These are phyloP conservation scores for Bradypodion ventrale DNA, from an alignment of 2,797 vertebrate genomes.

Conservation along the genomic window DNA sequence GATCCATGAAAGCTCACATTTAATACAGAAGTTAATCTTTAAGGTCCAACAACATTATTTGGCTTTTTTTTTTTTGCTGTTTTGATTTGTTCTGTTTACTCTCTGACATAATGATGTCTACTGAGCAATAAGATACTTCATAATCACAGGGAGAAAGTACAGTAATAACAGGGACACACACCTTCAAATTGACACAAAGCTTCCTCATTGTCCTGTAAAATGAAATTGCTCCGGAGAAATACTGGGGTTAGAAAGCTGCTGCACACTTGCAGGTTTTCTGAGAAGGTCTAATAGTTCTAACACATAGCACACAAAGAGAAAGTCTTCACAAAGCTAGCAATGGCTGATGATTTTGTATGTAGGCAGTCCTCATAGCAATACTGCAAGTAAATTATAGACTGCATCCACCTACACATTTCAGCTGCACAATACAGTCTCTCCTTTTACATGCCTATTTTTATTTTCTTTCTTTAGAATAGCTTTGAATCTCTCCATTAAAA, in stretches of 20 bases:
- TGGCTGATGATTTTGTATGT: conserved; percentile 28
- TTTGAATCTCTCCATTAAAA: conserved; percentile 43
- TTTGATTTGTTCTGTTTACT: no score
- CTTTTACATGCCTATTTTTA: conserved; percentile 57
- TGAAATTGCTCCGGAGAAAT: neutral
- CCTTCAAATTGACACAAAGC: neutral
- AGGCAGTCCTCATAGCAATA: conserved; percentile 23
- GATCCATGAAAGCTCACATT: no score
- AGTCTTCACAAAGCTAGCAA: conserved; percentile 33
- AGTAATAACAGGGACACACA: conserved; percentile 26
- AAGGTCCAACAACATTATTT: no score
- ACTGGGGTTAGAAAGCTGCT: neutral
- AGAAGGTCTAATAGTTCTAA: neutral
- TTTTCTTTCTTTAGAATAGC: conserved; percentile 53
- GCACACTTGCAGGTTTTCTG: neutral
- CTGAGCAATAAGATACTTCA: conserved; percentile 22
- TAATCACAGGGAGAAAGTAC: conserved; percentile 17
- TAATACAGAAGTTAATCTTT: no score
- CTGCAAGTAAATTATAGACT: conserved; percentile 33
- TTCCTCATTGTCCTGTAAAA: neutral
- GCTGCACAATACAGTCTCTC: conserved; percentile 28
- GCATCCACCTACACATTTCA: conserved; percentile 38
- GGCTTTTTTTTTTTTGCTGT: no score
- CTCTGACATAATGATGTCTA: conserved; percentile 6
- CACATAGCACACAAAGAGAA: conserved; percentile 19